Evolutionary conservation across 2,888 invertebrate genomes (phyloP).

Genomic region (Machimus atricapillus): DNA sequence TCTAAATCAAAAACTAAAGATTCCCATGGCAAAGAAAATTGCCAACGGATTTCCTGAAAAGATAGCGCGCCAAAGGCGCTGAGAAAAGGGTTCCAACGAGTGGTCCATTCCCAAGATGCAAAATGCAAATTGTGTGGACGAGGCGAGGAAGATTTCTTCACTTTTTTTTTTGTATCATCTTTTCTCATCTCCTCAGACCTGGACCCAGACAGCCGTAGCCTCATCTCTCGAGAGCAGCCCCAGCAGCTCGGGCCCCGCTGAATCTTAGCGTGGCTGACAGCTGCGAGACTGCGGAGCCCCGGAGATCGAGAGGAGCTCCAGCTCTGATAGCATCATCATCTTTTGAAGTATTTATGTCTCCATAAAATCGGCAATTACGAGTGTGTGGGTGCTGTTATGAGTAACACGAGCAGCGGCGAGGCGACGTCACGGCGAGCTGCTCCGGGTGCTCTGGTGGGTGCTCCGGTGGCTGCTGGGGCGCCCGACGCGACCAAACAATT

Average conservation of each 20-base stretch:
- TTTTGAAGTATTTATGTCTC: constrained; percentile 30
- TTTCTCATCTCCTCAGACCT: not conserved
- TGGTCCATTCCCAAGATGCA: not conserved
- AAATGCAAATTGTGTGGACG: not conserved
- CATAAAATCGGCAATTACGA: constrained; percentile 21
- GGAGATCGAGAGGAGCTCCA: not conserved
- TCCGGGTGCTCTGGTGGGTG: not conserved
- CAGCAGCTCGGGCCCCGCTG: not conserved
- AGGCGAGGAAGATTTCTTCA: not conserved
- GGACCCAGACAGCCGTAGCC: not conserved
- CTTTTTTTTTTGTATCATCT: not conserved
- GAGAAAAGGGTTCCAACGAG: not conserved
- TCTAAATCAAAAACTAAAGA: not conserved
- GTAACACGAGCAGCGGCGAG: not conserved
- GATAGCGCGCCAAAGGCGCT: not conserved
- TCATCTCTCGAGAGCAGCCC: not conserved
- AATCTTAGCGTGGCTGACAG: not conserved
- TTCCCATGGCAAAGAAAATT: not conserved
- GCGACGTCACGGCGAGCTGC: not conserved
- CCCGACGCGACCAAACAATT: not conserved
- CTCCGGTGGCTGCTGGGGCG: not conserved
- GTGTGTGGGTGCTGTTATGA: constrained; percentile 29
- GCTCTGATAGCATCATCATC: not conserved
- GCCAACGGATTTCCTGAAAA: not conserved
- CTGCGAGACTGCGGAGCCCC: not conserved